Percentiles rank a stretch among this genome's conserved stretches.
Evolutionary conservation across 1,140 invertebrate species (phyloP).

Genomic region (Oryzaephilus surinamensis): DNA sequence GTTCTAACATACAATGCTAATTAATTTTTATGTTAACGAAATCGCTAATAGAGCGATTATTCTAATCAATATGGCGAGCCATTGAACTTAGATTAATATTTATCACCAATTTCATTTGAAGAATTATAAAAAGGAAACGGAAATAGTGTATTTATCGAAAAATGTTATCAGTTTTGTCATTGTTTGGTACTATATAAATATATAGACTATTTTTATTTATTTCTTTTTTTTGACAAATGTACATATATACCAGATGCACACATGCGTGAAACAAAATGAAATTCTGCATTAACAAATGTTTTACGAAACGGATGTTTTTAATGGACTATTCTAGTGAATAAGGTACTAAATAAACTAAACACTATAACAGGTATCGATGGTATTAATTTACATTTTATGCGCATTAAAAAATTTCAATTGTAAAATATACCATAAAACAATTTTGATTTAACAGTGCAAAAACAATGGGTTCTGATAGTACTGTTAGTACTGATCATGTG

Average conservation of each 20-base stretch:
- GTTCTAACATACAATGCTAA: too few relatives aligned
- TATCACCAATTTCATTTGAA: conserved; percentile 23
- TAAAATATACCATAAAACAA: too few relatives aligned
- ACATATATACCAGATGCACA: too few relatives aligned
- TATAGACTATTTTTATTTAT: too few relatives aligned
- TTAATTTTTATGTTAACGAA: too few relatives aligned
- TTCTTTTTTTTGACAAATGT: conserved; percentile 28
- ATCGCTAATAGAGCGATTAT: too few relatives aligned
- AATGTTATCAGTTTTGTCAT: conserved; percentile 20
- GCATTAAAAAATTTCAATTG: conserved; percentile 9
- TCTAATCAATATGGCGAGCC: conserved; percentile 18
- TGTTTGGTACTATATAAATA: conserved; percentile 15
- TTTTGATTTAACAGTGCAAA: too few relatives aligned
- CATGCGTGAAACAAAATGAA: conserved; percentile 30
- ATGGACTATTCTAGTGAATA: conserved; percentile 28
- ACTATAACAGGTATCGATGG: conserved; percentile 23
- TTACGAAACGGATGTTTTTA: conserved; percentile 29
- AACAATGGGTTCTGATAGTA: too few relatives aligned
- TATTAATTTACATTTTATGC: conserved; percentile 14
- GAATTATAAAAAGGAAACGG: conserved; percentile 25
- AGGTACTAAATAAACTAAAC: too few relatives aligned
- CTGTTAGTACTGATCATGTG: too few relatives aligned
- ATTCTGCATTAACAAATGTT: conserved; percentile 31
- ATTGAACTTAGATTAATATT: conserved; percentile 25
- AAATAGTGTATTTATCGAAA: conserved; percentile 20